These are phyloP conservation scores for Lepisosteus oculatus DNA, from an alignment of 2,113 vertebrate genomes.

Conservation along the genomic window DNA sequence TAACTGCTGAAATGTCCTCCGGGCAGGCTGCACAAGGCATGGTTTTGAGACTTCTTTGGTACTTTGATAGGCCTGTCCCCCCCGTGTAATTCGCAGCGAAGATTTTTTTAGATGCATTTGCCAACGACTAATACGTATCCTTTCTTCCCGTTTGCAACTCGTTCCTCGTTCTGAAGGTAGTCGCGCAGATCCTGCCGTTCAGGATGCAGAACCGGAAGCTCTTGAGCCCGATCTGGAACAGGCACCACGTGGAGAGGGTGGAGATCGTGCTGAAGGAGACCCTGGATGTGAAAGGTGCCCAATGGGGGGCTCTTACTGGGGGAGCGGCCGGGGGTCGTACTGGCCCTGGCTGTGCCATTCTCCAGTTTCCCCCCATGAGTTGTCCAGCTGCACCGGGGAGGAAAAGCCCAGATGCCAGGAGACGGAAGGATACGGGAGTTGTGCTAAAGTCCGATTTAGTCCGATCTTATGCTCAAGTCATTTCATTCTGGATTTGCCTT, in stretches of 20 bases:
- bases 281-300: conserved; percentile 82
- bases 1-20: no score
- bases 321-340: background rate
- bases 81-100: background rate
- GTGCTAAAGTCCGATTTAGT: background rate
- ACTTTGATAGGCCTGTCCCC: background rate
- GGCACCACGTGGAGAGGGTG: conserved; percentile 82
- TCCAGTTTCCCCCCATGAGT: no score
- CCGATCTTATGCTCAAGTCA: conserved; percentile 66
- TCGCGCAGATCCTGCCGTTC: conserved; percentile 90
- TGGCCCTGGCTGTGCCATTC: no score
- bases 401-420: background rate
- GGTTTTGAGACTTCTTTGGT: no score
- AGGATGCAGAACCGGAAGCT: conserved; percentile 76
- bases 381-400: no score
- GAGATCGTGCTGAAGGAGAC: conserved; percentile 94
- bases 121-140: background rate
- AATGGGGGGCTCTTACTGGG: background rate
- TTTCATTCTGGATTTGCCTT: conserved; percentile 54
- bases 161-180: conserved; percentile 64
- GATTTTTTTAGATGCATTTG: background rate
- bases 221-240: conserved; percentile 86
- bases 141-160: background rate
- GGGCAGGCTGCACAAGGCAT: no score
- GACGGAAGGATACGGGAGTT: no score